phyloP scores from a whole-genome alignment of 2,113 vertebrate species.

The Maccullochella peelii region DNA sequence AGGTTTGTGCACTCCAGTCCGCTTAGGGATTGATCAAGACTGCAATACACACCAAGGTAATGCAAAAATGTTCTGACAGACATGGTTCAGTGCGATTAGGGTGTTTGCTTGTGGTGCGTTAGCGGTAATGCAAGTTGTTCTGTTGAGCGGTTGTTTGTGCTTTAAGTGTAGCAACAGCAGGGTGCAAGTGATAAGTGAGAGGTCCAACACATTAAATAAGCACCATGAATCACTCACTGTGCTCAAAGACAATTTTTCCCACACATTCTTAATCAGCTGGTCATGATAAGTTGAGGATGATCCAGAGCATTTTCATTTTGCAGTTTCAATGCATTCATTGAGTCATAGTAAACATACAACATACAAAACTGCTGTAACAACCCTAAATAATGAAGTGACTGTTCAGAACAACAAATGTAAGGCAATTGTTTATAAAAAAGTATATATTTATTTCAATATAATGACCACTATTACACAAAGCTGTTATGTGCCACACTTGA shows the following conservation, averaged over 20 bases:
- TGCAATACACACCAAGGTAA: constrained; percentile 5
- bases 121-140: constrained; percentile 6
- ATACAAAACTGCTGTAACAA: not conserved
- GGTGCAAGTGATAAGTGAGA: constrained; percentile 17
- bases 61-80: constrained; percentile 5
- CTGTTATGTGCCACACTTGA: not conserved
- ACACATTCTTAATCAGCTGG: not conserved
- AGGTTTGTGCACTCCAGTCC: constrained; percentile 4
- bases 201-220: constrained; percentile 26
- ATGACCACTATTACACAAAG: not conserved
- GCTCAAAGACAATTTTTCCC: not conserved
- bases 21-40: constrained; percentile 26
- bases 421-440: not conserved
- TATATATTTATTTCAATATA: not conserved
- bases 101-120: constrained; percentile 10
- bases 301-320: not conserved
- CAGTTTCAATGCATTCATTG: not conserved
- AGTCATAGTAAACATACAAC: not conserved
- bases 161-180: constrained; percentile 9
- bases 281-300: not conserved
- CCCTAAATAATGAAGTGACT: not conserved
- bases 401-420: not conserved
- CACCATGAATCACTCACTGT: constrained; percentile 25
- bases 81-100: not conserved
- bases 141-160: constrained; percentile 10